Conservation (phyloP, 30 jellyfish, hydroid and myxozoan genomes). For the Chrysaora quinquecirrha region DNA sequence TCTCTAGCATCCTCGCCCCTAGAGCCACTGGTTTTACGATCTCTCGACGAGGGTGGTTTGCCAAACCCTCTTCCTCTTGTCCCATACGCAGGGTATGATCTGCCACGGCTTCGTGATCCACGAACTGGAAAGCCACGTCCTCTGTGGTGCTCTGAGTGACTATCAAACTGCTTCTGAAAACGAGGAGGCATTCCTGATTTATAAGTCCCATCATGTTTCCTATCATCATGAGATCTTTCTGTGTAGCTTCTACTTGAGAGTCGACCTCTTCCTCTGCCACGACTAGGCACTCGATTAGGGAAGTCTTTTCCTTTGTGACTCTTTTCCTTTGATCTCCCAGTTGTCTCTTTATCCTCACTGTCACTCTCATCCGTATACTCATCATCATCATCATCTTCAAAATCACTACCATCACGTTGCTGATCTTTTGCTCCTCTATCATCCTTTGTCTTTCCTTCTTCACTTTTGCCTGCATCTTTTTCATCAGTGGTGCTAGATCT, state of each 20-base stretch:
- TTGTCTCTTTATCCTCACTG: neutral
- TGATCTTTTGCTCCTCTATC: neutral
- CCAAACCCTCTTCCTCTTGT: constrained; percentile 56
- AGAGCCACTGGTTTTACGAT: constrained; percentile 15
- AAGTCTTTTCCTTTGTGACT: constrained; percentile 1
- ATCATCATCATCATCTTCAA: constrained; percentile 14
- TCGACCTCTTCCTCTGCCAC: constrained; percentile 40
- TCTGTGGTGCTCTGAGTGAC: constrained; percentile 15
- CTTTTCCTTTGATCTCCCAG: neutral
- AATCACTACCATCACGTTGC: constrained; percentile 24
- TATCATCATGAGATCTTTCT: constrained; percentile 30
- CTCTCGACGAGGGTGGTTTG: constrained; percentile 32
- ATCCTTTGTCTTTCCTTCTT: constrained; percentile 8
- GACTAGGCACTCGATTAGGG: neutral
- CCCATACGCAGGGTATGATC: constrained; percentile 22
- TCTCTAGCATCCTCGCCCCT: constrained; percentile 45
- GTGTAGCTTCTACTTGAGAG: constrained; percentile 23
- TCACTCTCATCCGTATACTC: constrained; percentile 11
- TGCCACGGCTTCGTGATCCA: constrained; percentile 61
- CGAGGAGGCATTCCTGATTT: constrained; percentile 57
- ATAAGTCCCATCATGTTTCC: constrained; percentile 20
- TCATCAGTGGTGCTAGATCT: neutral
- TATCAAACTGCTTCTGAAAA: constrained; percentile 26
- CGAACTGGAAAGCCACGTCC: constrained; percentile 42
- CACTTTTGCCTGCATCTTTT: neutral